Conservation (phyloP, 2,797 vertebrate genomes). For the Neomorphus geoffroyi region DNA sequence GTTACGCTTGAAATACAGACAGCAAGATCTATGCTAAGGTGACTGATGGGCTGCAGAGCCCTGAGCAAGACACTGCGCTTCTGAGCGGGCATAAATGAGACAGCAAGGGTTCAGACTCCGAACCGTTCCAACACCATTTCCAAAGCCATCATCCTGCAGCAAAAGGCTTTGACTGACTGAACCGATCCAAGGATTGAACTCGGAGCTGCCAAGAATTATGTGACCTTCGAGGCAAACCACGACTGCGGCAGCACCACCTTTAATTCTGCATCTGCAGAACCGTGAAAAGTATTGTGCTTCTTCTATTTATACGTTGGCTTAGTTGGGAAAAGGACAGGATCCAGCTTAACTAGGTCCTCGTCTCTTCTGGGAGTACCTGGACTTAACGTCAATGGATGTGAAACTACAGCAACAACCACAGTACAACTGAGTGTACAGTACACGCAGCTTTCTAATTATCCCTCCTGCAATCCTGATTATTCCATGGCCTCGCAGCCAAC, state of each 20-base stretch:
- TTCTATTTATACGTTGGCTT: neutral
- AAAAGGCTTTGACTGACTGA: neutral
- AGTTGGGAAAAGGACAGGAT: neutral
- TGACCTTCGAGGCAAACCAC: neutral
- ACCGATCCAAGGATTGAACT: neutral
- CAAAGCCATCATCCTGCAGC: neutral
- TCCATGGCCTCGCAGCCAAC: neutral
- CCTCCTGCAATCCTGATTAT: neutral
- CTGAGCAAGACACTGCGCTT: neutral
- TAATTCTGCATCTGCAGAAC: neutral
- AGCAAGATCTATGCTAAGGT: neutral
- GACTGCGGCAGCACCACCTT: neutral
- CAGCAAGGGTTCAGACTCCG: neutral
- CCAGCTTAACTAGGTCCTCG: neutral
- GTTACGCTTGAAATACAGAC: neutral
- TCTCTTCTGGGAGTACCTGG: neutral
- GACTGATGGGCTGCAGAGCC: neutral
- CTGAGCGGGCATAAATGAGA: neutral
- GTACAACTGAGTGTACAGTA: accelerated
- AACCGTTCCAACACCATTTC: neutral
- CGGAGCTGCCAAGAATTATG: neutral
- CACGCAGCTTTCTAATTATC: too few species aligned
- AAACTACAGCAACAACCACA: neutral
- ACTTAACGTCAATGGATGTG: neutral
- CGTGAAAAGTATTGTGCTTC: neutral